Evolutionary conservation across 2,888 invertebrate genomes (phyloP).

Genomic region (Formica aserva): DNA sequence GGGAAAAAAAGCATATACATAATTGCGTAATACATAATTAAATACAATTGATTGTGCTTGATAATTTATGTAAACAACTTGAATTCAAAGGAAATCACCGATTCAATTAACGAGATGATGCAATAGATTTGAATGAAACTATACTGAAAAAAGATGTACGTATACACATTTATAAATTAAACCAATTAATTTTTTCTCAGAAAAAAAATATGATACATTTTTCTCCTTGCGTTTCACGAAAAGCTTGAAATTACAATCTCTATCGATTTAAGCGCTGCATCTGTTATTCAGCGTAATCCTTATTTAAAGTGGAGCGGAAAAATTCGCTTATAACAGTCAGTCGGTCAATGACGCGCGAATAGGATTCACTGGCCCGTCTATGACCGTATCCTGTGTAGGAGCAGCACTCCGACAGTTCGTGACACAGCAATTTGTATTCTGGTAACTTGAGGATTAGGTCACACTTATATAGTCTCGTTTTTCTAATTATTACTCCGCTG

Average conservation of each 20-base stretch:
- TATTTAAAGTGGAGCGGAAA: conserved; percentile 43
- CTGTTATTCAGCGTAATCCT: conserved; percentile 21
- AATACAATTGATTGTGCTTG: not conserved
- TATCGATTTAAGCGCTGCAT: conserved; percentile 26
- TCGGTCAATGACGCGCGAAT: conserved; percentile 58
- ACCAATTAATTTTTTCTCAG: not conserved
- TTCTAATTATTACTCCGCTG: conserved; percentile 81
- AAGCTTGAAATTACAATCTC: not conserved
- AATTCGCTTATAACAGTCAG: conserved; percentile 49
- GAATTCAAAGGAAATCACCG: not conserved
- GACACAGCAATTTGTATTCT: conserved; percentile 82
- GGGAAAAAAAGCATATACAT: conserved; percentile 26
- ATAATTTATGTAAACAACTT: not conserved
- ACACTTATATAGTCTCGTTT: conserved; percentile 83
- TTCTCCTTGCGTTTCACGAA: not conserved
- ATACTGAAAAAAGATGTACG: not conserved
- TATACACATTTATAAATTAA: not conserved
- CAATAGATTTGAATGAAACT: conserved; percentile 19
- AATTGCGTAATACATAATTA: not conserved
- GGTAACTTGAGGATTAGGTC: conserved; percentile 84
- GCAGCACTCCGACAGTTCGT: conserved; percentile 46
- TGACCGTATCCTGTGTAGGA: conserved; percentile 61
- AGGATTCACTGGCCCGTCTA: conserved; percentile 57
- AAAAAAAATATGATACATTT: not conserved
- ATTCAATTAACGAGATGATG: conserved; percentile 10